A percentile compares a stretch with the other conserved stretches of the same genome.
Conservation (phyloP, 2,888 invertebrate species). For the Cephus spinipes region DNA sequence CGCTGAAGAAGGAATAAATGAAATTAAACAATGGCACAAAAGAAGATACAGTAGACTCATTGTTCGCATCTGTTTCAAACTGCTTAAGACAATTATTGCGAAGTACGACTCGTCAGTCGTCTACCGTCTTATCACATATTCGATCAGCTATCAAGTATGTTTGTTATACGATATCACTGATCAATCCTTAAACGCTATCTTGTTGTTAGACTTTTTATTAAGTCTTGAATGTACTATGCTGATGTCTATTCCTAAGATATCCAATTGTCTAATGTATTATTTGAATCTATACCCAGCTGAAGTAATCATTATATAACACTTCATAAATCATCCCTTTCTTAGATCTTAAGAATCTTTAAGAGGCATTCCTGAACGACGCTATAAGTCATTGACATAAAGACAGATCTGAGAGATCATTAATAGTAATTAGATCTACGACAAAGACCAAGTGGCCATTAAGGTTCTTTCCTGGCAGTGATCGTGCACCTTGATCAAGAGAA, state of each 20-base stretch:
- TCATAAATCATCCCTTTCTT: background rate
- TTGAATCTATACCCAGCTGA: background rate
- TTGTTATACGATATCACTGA: background rate
- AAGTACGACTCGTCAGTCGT: background rate
- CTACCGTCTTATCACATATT: background rate
- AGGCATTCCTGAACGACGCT: background rate
- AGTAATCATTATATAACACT: background rate
- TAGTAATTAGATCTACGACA: background rate
- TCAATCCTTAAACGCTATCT: background rate
- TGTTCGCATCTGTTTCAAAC: background rate
- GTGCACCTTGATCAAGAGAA: background rate
- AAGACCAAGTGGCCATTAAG: background rate
- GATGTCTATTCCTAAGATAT: background rate
- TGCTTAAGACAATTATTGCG: no score
- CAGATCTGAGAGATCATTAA: background rate
- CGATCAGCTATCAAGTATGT: background rate
- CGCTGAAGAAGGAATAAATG: background rate
- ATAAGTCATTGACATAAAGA: background rate
- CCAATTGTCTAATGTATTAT: background rate
- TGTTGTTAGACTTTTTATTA: background rate
- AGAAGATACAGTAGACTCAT: background rate
- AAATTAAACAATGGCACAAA: background rate
- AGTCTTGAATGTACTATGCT: background rate
- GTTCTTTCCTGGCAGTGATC: background rate
- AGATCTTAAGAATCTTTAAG: background rate